phyloP scores from a whole-genome alignment of 2,113 vertebrate genomes.

The Centropristis striata region DNA sequence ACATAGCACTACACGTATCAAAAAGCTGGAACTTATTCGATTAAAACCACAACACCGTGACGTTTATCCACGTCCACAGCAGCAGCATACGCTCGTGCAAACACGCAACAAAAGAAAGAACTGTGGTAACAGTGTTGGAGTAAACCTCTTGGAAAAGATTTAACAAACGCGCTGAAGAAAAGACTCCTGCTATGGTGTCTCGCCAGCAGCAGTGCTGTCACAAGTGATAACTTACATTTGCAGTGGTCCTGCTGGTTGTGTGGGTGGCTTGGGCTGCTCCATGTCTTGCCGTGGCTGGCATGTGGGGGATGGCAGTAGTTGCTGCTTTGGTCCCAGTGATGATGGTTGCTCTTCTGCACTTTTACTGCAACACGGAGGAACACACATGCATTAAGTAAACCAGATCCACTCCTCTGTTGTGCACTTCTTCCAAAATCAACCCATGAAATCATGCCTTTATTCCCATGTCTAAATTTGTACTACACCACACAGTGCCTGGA shows the following conservation, averaged over 20 bases:
- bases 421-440: conserved; percentile 11
- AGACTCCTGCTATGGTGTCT: conserved; percentile 47
- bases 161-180: conserved; percentile 55
- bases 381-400: conserved; percentile 27
- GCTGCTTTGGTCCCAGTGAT: conserved; percentile 93
- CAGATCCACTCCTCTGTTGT: not conserved
- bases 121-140: conserved; percentile 6
- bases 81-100: not conserved
- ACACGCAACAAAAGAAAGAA: conserved; percentile 17
- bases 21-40: conserved; percentile 16
- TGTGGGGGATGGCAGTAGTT: conserved; percentile 92
- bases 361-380: conserved; percentile 87
- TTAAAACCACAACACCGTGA: conserved; percentile 22
- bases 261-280: conserved; percentile 87
- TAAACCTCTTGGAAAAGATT: conserved; percentile 42
- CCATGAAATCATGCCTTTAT: conserved; percentile 56
- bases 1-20: conserved; percentile 53
- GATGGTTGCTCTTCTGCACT: conserved; percentile 94
- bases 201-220: conserved; percentile 67
- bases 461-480: conserved; percentile 62
- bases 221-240: conserved; percentile 88
- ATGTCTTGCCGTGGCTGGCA: conserved; percentile 90
- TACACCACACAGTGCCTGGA: conserved; percentile 42
- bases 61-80: not conserved
- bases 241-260: conserved; percentile 90